phyloP scores from a whole-genome alignment of 2,888 invertebrate species.

The Brachycybe producta region DNA sequence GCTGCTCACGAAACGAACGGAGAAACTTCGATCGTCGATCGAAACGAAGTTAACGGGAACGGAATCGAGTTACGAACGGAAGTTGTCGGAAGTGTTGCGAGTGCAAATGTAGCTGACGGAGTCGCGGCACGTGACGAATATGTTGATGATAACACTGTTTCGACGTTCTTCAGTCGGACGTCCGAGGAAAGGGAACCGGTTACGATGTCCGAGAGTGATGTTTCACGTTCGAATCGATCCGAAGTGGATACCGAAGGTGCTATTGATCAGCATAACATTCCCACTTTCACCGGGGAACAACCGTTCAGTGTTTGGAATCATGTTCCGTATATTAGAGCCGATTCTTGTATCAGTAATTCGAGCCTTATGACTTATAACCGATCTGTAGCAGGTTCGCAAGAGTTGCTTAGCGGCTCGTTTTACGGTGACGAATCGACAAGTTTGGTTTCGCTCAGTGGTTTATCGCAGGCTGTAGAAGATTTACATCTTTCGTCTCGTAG shows the following conservation, averaged over 20 bases:
- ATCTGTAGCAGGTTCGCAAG: slow-evolving; percentile 15
- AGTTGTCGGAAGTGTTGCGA: background rate
- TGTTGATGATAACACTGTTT: too few relatives aligned
- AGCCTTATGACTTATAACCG: slow-evolving; percentile 15
- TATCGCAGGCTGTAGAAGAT: slow-evolving; percentile 7
- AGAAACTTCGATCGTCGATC: too few relatives aligned
- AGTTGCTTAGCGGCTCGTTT: slow-evolving; percentile 12
- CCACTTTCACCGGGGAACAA: too few relatives aligned
- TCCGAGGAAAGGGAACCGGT: too few relatives aligned
- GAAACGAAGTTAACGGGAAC: too few relatives aligned
- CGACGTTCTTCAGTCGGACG: too few relatives aligned
- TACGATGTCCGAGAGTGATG: too few relatives aligned
- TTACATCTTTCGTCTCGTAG: slow-evolving; percentile 16
- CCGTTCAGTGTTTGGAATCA: background rate
- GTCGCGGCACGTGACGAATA: background rate
- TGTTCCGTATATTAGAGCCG: slow-evolving; percentile 11
- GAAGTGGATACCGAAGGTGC: too few relatives aligned
- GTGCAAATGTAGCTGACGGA: background rate
- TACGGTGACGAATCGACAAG: slow-evolving; percentile 8
- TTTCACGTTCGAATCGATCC: too few relatives aligned
- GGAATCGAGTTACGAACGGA: background rate
- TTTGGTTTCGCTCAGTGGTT: background rate
- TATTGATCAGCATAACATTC: too few relatives aligned
- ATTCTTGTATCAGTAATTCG: slow-evolving; percentile 17
- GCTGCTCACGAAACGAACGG: too few relatives aligned